Evolutionary conservation across 1,140 invertebrate genomes (phyloP).

Genomic region (Cylas formicarius): DNA sequence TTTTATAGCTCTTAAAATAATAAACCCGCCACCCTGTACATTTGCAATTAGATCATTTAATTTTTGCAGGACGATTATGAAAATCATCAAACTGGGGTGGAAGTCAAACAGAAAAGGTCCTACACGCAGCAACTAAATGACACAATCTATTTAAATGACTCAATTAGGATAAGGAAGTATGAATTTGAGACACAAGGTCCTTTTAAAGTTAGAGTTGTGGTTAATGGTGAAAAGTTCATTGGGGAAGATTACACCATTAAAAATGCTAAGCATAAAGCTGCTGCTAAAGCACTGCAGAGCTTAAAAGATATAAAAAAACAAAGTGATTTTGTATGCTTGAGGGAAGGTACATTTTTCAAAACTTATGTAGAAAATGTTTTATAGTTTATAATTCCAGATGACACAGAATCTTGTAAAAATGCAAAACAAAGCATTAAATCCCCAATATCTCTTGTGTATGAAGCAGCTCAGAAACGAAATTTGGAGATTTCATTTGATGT

Average conservation of each 20-base stretch:
- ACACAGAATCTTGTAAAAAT: constrained; percentile 22
- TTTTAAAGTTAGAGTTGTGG: constrained; percentile 27
- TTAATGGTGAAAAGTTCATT: constrained; percentile 26
- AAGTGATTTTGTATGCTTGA: constrained; percentile 18
- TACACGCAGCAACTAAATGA: constrained; percentile 28
- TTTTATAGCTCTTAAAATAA: no score
- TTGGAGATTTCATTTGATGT: constrained; percentile 28
- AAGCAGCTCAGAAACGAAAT: constrained; percentile 25
- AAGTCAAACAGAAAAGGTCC: constrained; percentile 15
- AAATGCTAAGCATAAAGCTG: constrained; percentile 32
- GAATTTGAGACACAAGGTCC: constrained; percentile 23
- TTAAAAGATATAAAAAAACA: constrained; percentile 18
- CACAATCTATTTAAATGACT: constrained; percentile 20
- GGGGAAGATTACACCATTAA: constrained; percentile 29
- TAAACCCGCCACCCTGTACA: no score
- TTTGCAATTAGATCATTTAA: no score
- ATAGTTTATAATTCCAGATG: constrained; percentile 10
- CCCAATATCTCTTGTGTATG: constrained; percentile 30
- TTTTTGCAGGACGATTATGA: constrained; percentile 5
- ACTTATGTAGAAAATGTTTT: not conserved
- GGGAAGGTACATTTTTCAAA: constrained; percentile 18
- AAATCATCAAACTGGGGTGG: not conserved
- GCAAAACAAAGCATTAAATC: constrained; percentile 28
- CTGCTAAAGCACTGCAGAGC: constrained; percentile 26
- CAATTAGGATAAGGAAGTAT: constrained; percentile 19